Percentiles rank a stretch among this genome's conserved stretches.
Conservation (phyloP, 1,140 invertebrate species). For the Drosophila orena region DNA sequence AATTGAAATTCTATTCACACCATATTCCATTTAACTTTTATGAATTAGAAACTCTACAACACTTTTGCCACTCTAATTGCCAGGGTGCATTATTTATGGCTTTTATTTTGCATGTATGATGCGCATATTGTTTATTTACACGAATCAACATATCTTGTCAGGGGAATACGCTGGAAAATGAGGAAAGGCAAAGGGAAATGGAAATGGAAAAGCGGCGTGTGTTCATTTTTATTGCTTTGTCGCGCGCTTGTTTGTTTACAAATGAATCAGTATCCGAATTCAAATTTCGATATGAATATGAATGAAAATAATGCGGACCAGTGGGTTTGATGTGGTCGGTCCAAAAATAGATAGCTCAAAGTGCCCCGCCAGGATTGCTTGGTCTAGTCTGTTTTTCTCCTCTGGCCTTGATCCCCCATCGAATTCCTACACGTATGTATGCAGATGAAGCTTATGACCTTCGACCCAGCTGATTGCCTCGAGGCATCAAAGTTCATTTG, state of each 20-base stretch:
- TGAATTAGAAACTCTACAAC: slow-evolving; percentile 29
- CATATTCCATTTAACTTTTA: slow-evolving; percentile 43
- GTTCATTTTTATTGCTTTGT: slow-evolving; percentile 72
- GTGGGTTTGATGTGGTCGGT: slow-evolving; percentile 62
- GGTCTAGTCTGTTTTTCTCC: slow-evolving; percentile 6
- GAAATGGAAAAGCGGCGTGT: slow-evolving; percentile 43
- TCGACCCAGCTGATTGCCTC: slow-evolving; percentile 26
- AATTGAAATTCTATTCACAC: slow-evolving; percentile 61
- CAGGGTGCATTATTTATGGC: slow-evolving; percentile 61
- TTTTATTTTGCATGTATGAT: slow-evolving; percentile 43
- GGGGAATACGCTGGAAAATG: slow-evolving; percentile 21
- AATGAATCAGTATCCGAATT: slow-evolving; percentile 35
- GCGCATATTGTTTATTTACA: slow-evolving; percentile 59
- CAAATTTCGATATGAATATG: slow-evolving; percentile 26
- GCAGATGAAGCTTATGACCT: slow-evolving; percentile 31
- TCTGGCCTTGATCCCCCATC: slow-evolving; percentile 38
- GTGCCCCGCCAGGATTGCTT: slow-evolving; percentile 21
- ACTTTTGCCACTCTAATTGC: slow-evolving; percentile 61
- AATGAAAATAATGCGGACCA: slow-evolving; percentile 14
- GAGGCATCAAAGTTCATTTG: slow-evolving; percentile 1
- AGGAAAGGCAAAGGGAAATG: slow-evolving; percentile 9
- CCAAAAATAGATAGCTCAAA: slow-evolving; percentile 46
- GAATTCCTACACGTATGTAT: slow-evolving; percentile 24
- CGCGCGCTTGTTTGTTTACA: slow-evolving; percentile 64
- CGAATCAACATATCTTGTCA: slow-evolving; percentile 30